Evolutionary conservation across 1,140 invertebrate genomes (phyloP).

Genomic region (Arctopsyche grandis): DNA sequence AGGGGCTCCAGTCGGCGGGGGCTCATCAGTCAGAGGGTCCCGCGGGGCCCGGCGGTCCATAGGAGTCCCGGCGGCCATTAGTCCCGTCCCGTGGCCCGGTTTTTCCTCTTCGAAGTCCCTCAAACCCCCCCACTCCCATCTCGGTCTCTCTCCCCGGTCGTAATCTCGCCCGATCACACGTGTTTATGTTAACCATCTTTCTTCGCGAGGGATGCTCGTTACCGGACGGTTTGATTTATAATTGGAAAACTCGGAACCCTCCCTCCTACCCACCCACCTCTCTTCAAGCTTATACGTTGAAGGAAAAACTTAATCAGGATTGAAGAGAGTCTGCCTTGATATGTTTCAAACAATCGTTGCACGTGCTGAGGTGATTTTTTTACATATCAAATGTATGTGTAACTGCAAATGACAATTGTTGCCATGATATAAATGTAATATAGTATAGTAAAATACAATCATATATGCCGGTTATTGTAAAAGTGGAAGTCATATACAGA

Average conservation of each 20-base stretch:
- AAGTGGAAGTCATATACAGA: no score
- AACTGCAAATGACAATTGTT: no score
- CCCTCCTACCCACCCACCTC: not conserved
- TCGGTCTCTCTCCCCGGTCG: constrained; percentile 23
- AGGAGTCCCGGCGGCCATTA: constrained; percentile 47
- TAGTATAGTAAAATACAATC: no score
- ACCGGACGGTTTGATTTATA: constrained; percentile 52
- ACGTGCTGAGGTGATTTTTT: no score
- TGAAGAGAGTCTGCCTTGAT: not conserved
- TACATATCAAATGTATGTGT: no score
- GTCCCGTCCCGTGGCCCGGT: constrained; percentile 30
- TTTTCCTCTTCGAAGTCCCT: not conserved
- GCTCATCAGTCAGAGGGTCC: constrained; percentile 51
- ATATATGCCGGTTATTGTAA: no score
- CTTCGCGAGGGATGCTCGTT: constrained; percentile 33
- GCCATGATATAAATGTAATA: no score
- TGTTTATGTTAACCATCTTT: constrained; percentile 54
- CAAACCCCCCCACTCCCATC: constrained; percentile 15
- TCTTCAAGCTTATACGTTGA: no score
- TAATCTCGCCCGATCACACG: constrained; percentile 54
- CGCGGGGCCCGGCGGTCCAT: constrained; percentile 44
- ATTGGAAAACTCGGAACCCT: constrained; percentile 40
- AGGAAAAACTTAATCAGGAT: constrained; percentile 4
- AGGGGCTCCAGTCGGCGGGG: constrained; percentile 34
- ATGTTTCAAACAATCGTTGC: no score